Percentiles rank a stretch among this genome's conserved stretches.
phyloP scores from a whole-genome alignment of 2,797 vertebrate species.

The Anas acuta region DNA sequence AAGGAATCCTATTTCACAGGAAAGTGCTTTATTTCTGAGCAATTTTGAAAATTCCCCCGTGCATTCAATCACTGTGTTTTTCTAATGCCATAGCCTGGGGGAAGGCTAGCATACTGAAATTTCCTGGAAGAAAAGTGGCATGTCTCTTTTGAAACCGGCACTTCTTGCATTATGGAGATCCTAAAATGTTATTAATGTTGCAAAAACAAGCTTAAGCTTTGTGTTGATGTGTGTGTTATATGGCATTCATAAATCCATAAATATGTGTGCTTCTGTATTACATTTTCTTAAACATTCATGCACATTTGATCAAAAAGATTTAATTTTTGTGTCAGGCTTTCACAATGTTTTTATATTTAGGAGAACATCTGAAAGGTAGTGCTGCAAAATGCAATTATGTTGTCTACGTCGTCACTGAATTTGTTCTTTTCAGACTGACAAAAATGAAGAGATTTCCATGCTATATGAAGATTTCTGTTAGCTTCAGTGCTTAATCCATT shows the following conservation, averaged over 20 bases:
- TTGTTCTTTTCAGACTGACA: not conserved
- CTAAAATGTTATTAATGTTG: not conserved
- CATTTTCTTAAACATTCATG: not conserved
- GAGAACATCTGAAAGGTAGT: slow-evolving; percentile 7
- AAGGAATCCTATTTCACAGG: not conserved
- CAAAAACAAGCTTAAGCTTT: not conserved
- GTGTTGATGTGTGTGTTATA: not conserved
- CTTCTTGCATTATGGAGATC: not conserved
- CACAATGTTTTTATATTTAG: not conserved
- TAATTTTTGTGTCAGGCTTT: slow-evolving; percentile 4
- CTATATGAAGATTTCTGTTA: not conserved
- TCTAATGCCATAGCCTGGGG: not conserved
- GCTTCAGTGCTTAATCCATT: not conserved
- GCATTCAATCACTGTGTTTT: not conserved
- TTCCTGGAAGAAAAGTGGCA: not conserved
- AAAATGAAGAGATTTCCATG: not conserved
- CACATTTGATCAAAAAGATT: not conserved
- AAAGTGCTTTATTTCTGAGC: not conserved
- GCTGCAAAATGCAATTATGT: slow-evolving; percentile 2
- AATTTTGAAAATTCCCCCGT: not conserved
- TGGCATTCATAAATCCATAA: not conserved
- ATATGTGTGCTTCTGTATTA: not conserved
- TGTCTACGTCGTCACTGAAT: not conserved
- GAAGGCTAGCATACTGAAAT: not conserved
- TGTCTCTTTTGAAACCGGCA: not conserved